Conservation (phyloP, 2,888 invertebrate species). For the Amaurobius ferox region DNA sequence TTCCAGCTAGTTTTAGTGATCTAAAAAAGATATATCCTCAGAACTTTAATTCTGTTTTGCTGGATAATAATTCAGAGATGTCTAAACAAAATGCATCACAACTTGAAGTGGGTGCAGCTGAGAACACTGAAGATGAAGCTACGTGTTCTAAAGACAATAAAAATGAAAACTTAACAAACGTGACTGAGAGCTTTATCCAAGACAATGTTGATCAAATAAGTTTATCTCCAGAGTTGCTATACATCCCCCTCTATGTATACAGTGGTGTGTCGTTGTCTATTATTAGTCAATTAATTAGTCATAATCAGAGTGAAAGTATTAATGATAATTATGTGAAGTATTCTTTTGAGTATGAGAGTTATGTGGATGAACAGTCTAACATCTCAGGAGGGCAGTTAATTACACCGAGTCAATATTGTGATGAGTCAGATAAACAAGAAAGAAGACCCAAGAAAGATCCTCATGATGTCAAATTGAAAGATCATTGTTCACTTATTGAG, state of each 20-base stretch:
- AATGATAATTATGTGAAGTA: slow-evolving; percentile 77
- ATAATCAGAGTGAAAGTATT: slow-evolving; percentile 74
- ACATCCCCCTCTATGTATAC: slow-evolving; percentile 83
- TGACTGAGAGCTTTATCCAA: background rate
- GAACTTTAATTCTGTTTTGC: background rate
- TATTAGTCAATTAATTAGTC: slow-evolving; percentile 78
- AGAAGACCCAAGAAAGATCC: slow-evolving; percentile 79
- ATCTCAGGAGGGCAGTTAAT: slow-evolving; percentile 76
- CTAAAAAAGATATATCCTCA: slow-evolving; percentile 75
- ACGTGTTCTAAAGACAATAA: background rate
- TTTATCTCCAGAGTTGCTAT: slow-evolving; percentile 76
- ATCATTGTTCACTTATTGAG: slow-evolving; percentile 82
- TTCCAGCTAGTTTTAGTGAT: slow-evolving; percentile 82
- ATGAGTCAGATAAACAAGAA: slow-evolving; percentile 75
- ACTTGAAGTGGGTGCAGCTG: background rate
- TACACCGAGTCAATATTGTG: background rate
- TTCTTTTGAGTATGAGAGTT: slow-evolving; percentile 75
- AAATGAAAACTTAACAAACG: background rate
- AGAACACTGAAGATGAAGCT: background rate
- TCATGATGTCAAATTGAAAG: slow-evolving; percentile 79
- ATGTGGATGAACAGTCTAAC: slow-evolving; percentile 76
- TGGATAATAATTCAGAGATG: background rate
- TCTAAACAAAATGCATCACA: background rate
- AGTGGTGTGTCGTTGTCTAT: slow-evolving; percentile 82
- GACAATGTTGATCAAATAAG: background rate